Base-by-base conservation (phyloP, 2,113 vertebrate species). In the Climacteris rufus region DNA sequence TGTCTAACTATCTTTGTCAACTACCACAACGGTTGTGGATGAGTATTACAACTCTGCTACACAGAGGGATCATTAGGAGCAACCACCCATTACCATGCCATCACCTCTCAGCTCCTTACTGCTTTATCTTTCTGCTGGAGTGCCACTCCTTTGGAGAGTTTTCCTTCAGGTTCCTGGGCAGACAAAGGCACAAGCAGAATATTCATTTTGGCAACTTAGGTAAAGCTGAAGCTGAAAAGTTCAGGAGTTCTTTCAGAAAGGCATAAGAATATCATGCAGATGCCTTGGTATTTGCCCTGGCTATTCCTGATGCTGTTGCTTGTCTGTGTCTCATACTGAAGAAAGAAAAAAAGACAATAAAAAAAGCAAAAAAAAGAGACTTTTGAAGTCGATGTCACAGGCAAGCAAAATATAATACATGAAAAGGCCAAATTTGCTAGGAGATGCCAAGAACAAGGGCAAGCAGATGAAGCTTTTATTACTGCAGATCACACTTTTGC, bases 401-500 rank as follows among this genome's bases (percentile, higher is more conserved):
- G 66, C 47, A 78, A 94, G 81, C 17, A 79, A 91, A 94, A 93
- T 87, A 49, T 45, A 94, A 93, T 84, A 93, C 49, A 87, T 87
- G 57, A 95, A 97, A 95, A 93, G 81, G 89, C 69, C 83, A 76
- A 87, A 89, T 94, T 89, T 94, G 74, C 77, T 87, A 87, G 64
- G 83, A 96, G 90, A 61, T 92, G 93, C 94, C 87, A 94, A 94
- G 84, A 96, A 89, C 91, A 95, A 96, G 77, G 89, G 77, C 83
- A 79, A 89, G 80, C 61, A 84, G 87, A 44, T 84, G 83, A 95
- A 95, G 93, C 57, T 93, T 95, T 96, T 96, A 95, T 95, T 95
- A 82, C 74, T 94, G 89, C 81, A 85, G 91, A 93, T 95, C 95
- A 89, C 68, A 94, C 61, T 95, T 97, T 96, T 95, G 95, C 95